These are phyloP conservation scores for Sycophaga agraensis DNA, from an alignment of 1,140 invertebrate genomes.

Conservation along the genomic window DNA sequence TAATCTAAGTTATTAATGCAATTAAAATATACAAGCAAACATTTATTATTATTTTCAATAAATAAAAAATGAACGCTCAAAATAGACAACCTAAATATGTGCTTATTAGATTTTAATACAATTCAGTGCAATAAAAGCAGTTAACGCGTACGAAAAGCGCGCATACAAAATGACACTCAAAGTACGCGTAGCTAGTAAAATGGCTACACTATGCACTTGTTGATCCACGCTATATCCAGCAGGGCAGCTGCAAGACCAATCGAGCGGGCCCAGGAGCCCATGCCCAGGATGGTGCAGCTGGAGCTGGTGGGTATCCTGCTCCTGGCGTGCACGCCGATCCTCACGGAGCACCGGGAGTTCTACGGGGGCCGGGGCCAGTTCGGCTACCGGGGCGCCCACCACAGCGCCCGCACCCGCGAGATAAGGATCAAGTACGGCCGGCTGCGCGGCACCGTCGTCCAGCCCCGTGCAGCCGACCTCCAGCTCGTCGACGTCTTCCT, in stretches of 20 bases:
- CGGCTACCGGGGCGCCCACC: slow-evolving; percentile 30
- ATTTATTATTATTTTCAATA: too few species aligned
- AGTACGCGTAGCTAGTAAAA: too few species aligned
- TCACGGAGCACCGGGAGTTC: slow-evolving; percentile 45
- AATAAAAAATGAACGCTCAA: too few species aligned
- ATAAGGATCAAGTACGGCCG: slow-evolving; percentile 50
- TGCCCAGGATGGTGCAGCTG: slow-evolving; percentile 47
- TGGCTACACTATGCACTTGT: too few species aligned
- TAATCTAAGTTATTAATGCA: too few species aligned
- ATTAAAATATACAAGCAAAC: too few species aligned
- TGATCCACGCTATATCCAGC: too few species aligned
- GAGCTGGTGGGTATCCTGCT: slow-evolving; percentile 44
- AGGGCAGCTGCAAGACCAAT: background rate
- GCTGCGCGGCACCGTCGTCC: slow-evolving; percentile 45
- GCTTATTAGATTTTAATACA: too few species aligned
- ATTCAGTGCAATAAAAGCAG: too few species aligned
- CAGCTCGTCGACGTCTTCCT: slow-evolving; percentile 52
- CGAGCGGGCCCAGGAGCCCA: slow-evolving; percentile 3
- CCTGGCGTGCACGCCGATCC: slow-evolving; percentile 46
- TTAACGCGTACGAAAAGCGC: background rate
- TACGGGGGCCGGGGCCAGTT: slow-evolving; percentile 41
- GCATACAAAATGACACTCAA: too few species aligned
- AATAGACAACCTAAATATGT: too few species aligned
- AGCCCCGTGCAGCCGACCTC: slow-evolving; percentile 41
- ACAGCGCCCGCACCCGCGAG: slow-evolving; percentile 39